Percentiles rank a stretch among this genome's conserved stretches.
These are phyloP conservation scores for Phylloscopus collybita DNA, from an alignment of 2,797 vertebrate species.

Conservation along the genomic window DNA sequence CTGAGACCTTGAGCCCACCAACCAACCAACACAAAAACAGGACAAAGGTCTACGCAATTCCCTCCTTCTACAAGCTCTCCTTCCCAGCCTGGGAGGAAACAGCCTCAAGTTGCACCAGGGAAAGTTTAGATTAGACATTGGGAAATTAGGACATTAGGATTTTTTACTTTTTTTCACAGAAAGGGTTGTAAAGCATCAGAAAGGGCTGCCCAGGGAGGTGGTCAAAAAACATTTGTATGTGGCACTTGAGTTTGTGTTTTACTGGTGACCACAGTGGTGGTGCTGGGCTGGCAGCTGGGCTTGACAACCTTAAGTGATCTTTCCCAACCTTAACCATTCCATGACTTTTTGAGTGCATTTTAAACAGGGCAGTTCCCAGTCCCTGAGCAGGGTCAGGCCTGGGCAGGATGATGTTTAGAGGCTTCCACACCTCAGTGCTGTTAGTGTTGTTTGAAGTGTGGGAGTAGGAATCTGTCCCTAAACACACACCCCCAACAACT, in stretches of 20 bases:
- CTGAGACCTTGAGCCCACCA: accelerated
- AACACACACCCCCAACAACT: background rate
- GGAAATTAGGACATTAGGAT: too few species aligned
- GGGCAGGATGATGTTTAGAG: background rate
- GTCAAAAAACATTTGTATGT: accelerated
- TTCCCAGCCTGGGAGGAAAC: background rate
- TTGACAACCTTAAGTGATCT: background rate
- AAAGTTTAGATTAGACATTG: background rate
- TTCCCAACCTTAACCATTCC: background rate
- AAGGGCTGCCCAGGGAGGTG: background rate
- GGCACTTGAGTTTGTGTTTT: background rate
- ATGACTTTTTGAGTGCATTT: background rate
- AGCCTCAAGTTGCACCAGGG: background rate
- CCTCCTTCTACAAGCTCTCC: background rate
- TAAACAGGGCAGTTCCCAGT: background rate
- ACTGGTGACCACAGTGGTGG: background rate
- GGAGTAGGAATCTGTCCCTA: background rate
- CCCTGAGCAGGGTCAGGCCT: background rate
- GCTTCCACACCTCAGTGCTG: background rate
- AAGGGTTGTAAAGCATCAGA: background rate
- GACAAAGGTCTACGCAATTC: background rate
- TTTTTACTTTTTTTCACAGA: background rate
- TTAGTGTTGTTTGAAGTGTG: background rate
- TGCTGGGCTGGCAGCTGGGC: background rate
- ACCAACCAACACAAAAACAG: too few species aligned